A percentile compares a stretch with the other conserved stretches of the same genome.
phyloP scores from a whole-genome alignment of 2,888 invertebrate species.

The Lithophane ornitopus region DNA sequence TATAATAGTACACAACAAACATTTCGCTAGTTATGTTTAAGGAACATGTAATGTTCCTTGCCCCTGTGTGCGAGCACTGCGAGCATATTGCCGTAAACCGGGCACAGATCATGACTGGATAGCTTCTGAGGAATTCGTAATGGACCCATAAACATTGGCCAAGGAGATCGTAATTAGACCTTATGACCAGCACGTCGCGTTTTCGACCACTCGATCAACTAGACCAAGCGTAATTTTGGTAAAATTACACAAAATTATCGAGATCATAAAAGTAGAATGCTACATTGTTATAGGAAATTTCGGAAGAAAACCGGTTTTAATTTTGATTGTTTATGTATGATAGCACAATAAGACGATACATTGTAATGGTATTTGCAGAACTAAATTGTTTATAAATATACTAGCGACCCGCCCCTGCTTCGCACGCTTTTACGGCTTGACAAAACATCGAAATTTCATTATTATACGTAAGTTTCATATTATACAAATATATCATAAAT shows the following conservation, averaged over 20 bases:
- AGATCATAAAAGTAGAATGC: not conserved
- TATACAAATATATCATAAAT: not conserved
- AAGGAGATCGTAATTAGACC: not conserved
- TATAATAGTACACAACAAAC: not conserved
- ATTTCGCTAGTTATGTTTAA: not conserved
- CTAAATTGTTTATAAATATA: slow-evolving; percentile 15
- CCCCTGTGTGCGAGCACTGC: not conserved
- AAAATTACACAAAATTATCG: not conserved
- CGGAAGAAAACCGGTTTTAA: slow-evolving; percentile 2
- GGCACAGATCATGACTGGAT: not conserved
- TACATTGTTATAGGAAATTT: not conserved
- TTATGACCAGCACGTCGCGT: no score
- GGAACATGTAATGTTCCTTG: not conserved
- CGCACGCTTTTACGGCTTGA: not conserved
- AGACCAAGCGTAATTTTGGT: not conserved
- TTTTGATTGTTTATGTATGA: slow-evolving; percentile 22
- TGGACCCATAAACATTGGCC: not conserved
- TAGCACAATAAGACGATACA: not conserved
- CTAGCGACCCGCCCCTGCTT: not conserved
- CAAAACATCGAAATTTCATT: not conserved
- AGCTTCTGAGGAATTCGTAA: not conserved
- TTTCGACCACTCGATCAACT: not conserved
- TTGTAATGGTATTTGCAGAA: not conserved
- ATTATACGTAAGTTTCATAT: not conserved
- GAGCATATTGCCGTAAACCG: not conserved